A percentile compares a stretch with the other conserved stretches of the same genome.
Conservation (phyloP, 2,797 vertebrate genomes). For the Molossus alvarezi region DNA sequence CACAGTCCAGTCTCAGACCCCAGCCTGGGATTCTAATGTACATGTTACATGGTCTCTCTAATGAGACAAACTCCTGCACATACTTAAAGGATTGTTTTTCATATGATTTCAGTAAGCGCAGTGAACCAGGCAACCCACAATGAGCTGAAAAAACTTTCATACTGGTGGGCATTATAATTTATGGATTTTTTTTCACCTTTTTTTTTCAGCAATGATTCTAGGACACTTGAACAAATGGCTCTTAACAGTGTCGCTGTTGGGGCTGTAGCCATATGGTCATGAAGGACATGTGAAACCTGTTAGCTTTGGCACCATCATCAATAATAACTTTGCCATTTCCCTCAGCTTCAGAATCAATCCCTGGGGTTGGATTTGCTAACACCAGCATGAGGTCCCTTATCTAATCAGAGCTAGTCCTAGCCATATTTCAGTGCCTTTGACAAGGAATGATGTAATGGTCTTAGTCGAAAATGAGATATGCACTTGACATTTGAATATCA, state of each 20-base stretch:
- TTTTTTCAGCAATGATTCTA: conserved; percentile 32
- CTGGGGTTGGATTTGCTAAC: conserved; percentile 76
- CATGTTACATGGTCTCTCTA: neutral
- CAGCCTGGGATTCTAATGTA: neutral
- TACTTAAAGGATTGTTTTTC: neutral
- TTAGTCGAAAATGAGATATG: conserved; percentile 74
- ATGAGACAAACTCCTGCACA: neutral
- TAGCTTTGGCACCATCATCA: conserved; percentile 75
- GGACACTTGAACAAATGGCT: conserved; percentile 71
- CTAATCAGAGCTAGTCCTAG: conserved; percentile 80
- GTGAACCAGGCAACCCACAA: conserved; percentile 1
- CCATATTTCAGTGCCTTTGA: conserved; percentile 80
- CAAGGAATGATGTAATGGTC: conserved; percentile 76
- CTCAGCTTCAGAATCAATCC: conserved; percentile 65
- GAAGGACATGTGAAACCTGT: conserved; percentile 80
- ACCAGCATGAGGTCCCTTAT: conserved; percentile 78
- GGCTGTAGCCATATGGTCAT: conserved; percentile 54
- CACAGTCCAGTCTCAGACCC: neutral
- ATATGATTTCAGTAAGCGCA: neutral
- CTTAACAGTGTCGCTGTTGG: conserved; percentile 58
- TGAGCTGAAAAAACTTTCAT: conserved; percentile 34
- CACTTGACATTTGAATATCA: conserved; percentile 79
- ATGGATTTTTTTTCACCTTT: conserved; percentile 22
- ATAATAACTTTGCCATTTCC: conserved; percentile 81
- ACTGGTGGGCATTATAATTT: conserved; percentile 39